Base-by-base conservation (phyloP, 1,140 invertebrate species). In the Drosophila sp. region DNA sequence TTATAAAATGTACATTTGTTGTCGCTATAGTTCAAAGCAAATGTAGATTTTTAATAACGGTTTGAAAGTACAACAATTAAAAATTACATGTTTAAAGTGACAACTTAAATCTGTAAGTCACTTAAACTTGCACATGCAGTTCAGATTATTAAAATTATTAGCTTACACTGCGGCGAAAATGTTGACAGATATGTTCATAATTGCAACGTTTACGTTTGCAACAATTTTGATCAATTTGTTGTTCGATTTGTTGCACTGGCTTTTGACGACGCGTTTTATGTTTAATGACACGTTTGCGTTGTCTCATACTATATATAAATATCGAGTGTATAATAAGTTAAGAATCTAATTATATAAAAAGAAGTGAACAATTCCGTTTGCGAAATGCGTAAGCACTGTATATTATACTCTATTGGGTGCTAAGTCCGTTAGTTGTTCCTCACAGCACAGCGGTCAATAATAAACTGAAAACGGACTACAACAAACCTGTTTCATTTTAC, bases 161-260 rank as follows among this genome's bases (percentile, higher is more conserved):
- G 8, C 81, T 82, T 87, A 87, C 82, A 69, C 82, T 79, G 46
- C 82, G 78, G 21, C 66, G 76, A 67, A 87, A 87, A 65, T 87
- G 82, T 51, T 87, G 72, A 64, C 72, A 78, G 36, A 87, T 82
- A 76, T 76, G 65, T 51, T 87, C 82, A 87, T 87, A 87, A 50
- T 81, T 87, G 43, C 75, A 87, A 57, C 76, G 76, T 71, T 78
- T 86, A 27, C 59, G 62, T 29, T 79, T 51, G 58, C 83, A 87
- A 82, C 82, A 82, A 64, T 87, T 78, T 36, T 48, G 59, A 56
- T 76, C 61, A 56, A 58, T 63, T 65, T 65, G 36, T 25, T 75
- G 58, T n/a, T 38, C 36, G n/a, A 50, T 13, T 14, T 41, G n/a
- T 43, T 41, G 38, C 40, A 41, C n/a, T 21, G 43, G 66, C 43